Conservation (phyloP, 2,797 vertebrate genomes). For the Sebastes miniatus region DNA sequence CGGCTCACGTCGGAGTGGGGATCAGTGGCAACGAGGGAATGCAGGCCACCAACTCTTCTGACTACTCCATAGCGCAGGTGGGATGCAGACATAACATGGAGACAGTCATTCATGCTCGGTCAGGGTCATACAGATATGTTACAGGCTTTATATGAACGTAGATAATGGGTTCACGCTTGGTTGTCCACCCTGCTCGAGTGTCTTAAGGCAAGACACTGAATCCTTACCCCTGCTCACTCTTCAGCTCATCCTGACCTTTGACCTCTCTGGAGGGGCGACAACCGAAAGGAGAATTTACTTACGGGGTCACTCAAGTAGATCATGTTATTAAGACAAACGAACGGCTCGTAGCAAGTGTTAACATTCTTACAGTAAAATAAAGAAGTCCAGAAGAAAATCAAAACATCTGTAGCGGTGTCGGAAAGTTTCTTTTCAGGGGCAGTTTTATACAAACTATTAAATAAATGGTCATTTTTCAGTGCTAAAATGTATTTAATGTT, state of each 20-base stretch:
- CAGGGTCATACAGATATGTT: background rate
- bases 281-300: constrained; percentile 18
- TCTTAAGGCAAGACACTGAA: constrained; percentile 22
- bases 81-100: background rate
- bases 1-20: constrained; percentile 95
- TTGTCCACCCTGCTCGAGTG: background rate
- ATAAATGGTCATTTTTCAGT: background rate
- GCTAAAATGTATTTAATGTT: background rate
- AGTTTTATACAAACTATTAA: background rate
- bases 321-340: constrained; percentile 2
- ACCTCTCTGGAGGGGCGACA: constrained; percentile 17
- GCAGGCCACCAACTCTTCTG: constrained; percentile 98
- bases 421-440: background rate
- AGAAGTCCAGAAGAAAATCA: background rate
- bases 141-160: background rate
- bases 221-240: constrained; percentile 5
- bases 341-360: background rate
- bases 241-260: constrained; percentile 40
- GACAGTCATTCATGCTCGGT: background rate
- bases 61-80: constrained; percentile 99
- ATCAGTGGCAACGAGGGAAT: constrained; percentile 99
- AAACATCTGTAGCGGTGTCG: background rate
- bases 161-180: constrained; percentile 10
- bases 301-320: constrained; percentile 18
- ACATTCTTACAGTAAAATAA: background rate